Base-by-base conservation (phyloP, 2,888 invertebrate species). In the Lissocephala sabroskyi region DNA sequence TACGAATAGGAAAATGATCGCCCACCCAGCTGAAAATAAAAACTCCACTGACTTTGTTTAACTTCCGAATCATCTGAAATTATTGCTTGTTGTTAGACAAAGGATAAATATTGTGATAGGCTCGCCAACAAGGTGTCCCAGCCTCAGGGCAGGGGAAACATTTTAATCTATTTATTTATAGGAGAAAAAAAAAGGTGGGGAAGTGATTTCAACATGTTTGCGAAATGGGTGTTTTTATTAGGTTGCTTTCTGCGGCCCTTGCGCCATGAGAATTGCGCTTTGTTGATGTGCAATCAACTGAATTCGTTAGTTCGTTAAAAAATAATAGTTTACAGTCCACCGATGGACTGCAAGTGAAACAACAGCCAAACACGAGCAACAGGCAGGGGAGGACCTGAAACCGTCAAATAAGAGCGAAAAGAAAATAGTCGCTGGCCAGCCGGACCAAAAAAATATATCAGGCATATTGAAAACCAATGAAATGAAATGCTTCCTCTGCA, bases 261-360 rank as follows among this genome's bases (percentile, higher is more conserved):
- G 7, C 23, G 23, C 23, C 23, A 23, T 3, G 23, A 23, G 23
- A 23, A 23, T 23, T 23, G 23, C 23, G 56, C 55, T 55, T 57
- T 61, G 55, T 59, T 71, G 56, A 45, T 55, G 59, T 61, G 55
- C 67, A 68, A 74, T 70, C 67, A 70, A 61, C 52, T 51, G 56
- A 56, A 56, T 51, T 60, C 55, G 63, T 58, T 58, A 58, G 61
- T 66, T 65, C 64, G 75, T 75, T 75, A 75, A 63, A 68, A 59
- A 61, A 63, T 59, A 70, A 63, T 70, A 58, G 53, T 55, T 62
- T 64, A 43, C 54, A 56, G 35, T 55, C 45, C 19, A 50, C 23
- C 3, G 23, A 23, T 7, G 7, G 4, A 23, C n/a, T n/a, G n/a
- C n/a, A n/a, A 23, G 4, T 23, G 4, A 23, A 23, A 7, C 36